These are phyloP conservation scores for Orthosia gracilis DNA, from an alignment of 2,888 invertebrate species.

Conservation along the genomic window DNA sequence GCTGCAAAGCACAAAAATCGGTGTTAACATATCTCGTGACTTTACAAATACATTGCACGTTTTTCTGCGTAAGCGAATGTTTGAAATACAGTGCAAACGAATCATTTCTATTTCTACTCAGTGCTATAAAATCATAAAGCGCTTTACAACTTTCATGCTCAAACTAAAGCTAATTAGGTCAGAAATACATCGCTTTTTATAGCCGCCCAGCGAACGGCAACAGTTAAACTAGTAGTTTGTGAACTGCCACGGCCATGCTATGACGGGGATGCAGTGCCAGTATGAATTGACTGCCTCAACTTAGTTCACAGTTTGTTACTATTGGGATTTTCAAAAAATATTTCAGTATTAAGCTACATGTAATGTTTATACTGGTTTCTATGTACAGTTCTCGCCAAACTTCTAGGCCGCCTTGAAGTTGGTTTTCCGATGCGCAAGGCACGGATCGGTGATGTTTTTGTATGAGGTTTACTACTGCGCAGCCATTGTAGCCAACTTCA, in stretches of 20 bases:
- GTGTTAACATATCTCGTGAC: background rate
- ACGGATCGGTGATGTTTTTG: no score
- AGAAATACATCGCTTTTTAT: slow-evolving; percentile 46
- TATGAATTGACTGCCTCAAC: slow-evolving; percentile 44
- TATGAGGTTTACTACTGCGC: no score
- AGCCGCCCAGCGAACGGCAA: slow-evolving; percentile 31
- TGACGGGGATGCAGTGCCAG: slow-evolving; percentile 23
- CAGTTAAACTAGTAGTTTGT: slow-evolving; percentile 35
- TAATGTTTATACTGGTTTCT: background rate
- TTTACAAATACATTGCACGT: background rate
- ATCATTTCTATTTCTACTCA: slow-evolving; percentile 5
- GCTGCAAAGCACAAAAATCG: no score
- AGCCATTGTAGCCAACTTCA: no score
- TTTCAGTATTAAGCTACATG: background rate
- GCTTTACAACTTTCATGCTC: slow-evolving; percentile 34
- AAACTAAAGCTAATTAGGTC: slow-evolving; percentile 44
- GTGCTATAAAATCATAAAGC: slow-evolving; percentile 33
- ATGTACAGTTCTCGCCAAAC: background rate
- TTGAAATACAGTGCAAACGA: background rate
- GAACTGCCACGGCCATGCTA: slow-evolving; percentile 26
- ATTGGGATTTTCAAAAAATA: slow-evolving; percentile 26
- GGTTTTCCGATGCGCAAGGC: no score
- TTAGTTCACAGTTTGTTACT: slow-evolving; percentile 36
- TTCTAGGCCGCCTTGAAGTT: no score
- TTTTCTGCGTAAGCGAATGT: background rate